These are phyloP conservation scores for Diacarnus erythraeanus DNA, from an alignment of 37 sponge, comb jelly and placozoan genomes.

Conservation along the genomic window DNA sequence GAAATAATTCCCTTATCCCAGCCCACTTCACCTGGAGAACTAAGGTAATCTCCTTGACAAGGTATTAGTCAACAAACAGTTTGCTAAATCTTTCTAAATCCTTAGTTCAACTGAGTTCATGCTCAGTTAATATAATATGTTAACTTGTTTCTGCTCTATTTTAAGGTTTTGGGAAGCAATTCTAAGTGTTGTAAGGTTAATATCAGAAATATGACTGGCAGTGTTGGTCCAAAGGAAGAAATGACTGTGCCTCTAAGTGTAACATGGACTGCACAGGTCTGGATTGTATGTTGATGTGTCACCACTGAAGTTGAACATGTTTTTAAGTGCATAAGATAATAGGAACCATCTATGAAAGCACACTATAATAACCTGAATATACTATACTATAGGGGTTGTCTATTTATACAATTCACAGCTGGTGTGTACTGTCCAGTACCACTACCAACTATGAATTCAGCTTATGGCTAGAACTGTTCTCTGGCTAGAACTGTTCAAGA, in stretches of 20 bases:
- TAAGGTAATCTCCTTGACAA: conserved; percentile 39
- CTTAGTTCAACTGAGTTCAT: no score
- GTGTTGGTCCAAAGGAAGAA: conserved; percentile 46
- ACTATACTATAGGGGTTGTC: no score
- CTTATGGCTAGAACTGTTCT: no score
- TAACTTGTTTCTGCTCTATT: neutral
- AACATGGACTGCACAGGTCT: conserved; percentile 47
- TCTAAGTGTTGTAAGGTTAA: conserved; percentile 10
- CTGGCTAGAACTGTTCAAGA: no score
- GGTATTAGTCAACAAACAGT: no score
- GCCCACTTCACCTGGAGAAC: conserved; percentile 64
- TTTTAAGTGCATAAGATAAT: neutral
- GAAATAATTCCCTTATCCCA: conserved; percentile 60
- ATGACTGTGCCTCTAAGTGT: conserved; percentile 14
- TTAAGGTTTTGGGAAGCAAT: conserved; percentile 35
- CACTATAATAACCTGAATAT: neutral
- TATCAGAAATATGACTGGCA: conserved; percentile 34
- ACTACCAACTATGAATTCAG: no score
- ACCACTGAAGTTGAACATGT: neutral
- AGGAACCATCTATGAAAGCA: neutral
- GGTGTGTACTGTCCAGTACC: no score
- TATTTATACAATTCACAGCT: no score
- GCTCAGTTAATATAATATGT: no score
- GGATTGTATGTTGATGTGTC: neutral
- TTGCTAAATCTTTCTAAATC: no score